Evolutionary conservation across 2,888 invertebrate genomes (phyloP).

Genomic region (Mesochorus sp.): DNA sequence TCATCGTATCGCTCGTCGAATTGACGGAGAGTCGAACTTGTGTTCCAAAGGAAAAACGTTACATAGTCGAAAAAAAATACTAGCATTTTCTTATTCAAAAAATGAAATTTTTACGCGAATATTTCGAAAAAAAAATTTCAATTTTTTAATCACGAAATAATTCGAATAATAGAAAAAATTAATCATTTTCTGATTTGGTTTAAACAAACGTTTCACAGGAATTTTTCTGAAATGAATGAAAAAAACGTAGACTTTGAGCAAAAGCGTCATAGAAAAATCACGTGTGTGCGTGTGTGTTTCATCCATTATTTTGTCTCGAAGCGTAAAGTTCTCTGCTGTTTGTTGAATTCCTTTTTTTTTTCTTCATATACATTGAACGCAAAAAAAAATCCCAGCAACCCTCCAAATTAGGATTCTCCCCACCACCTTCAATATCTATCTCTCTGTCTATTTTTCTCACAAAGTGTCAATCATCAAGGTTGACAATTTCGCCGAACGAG

Average conservation of each 20-base stretch:
- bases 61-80: too few species aligned
- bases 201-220: not conserved
- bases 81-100: too few species aligned
- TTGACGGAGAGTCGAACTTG: slow-evolving; percentile 13
- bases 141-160: not conserved
- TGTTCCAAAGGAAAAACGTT: too few species aligned
- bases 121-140: not conserved
- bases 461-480: slow-evolving; percentile 47
- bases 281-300: slow-evolving; percentile 26
- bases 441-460: slow-evolving; percentile 32
- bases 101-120: too few species aligned
- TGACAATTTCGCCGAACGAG: slow-evolving; percentile 56
- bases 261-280: too few species aligned
- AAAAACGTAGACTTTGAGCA: too few species aligned
- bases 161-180: not conserved
- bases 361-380: slow-evolving; percentile 18
- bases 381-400: slow-evolving; percentile 13
- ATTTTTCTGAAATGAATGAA: not conserved
- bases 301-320: slow-evolving; percentile 5
- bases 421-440: slow-evolving; percentile 4
- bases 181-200: not conserved
- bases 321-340: not conserved
- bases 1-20: slow-evolving; percentile 1
- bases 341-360: slow-evolving; percentile 5
- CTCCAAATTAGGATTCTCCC: slow-evolving; percentile 24